Conservation (phyloP, 1,140 invertebrate species). For the Bombus confusus region DNA sequence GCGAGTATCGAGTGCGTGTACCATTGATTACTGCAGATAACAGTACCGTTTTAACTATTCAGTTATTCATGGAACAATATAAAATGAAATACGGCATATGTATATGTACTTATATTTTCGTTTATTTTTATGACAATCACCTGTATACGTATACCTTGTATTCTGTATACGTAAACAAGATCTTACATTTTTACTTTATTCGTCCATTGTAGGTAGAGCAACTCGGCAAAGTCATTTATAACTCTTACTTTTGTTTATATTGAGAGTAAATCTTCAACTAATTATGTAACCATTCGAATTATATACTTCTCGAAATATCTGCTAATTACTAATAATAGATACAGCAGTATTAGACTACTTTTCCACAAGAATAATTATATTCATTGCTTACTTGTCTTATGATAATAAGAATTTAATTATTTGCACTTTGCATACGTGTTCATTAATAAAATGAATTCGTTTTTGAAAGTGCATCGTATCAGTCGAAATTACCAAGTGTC, state of each 20-base stretch:
- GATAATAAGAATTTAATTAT: neutral
- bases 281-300: neutral
- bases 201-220: neutral
- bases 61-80: too few species aligned
- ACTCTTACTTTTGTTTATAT: too few species aligned
- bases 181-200: neutral
- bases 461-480: too few species aligned
- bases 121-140: neutral
- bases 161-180: neutral
- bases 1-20: too few species aligned
- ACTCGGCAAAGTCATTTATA: neutral
- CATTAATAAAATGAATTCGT: neutral
- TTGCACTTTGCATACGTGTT: neutral
- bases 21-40: too few species aligned
- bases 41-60: too few species aligned
- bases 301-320: neutral
- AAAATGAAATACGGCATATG: too few species aligned
- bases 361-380: neutral
- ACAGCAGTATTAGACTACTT: neutral
- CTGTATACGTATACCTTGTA: too few species aligned
- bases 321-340: neutral
- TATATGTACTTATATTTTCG: too few species aligned
- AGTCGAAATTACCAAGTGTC: too few species aligned
- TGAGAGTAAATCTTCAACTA: too few species aligned
- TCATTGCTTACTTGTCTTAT: neutral